A percentile compares a stretch with the other conserved stretches of the same genome.
Conservation (phyloP, 37 sponge, comb jelly and placozoan species). For the Corticium candelabrum region DNA sequence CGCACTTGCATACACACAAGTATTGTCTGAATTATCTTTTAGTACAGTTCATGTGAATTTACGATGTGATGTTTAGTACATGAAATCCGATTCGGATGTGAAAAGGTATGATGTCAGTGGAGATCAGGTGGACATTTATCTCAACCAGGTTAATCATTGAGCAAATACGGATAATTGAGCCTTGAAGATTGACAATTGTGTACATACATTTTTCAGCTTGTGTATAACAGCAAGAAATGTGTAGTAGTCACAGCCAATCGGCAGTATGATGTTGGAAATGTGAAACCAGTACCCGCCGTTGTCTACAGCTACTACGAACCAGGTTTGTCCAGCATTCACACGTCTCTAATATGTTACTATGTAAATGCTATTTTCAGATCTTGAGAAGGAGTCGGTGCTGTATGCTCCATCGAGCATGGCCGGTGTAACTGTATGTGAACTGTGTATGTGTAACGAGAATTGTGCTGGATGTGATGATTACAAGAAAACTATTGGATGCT, state of each 20-base stretch:
- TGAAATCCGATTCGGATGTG: no score
- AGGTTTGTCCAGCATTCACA: not conserved
- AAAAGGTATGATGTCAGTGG: no score
- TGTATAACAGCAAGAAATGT: not conserved
- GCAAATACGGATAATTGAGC: no score
- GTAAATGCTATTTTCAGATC: not conserved
- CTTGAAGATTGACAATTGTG: no score
- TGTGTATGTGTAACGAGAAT: not conserved
- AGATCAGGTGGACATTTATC: no score
- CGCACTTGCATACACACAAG: no score
- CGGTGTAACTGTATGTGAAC: not conserved
- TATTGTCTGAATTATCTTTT: no score
- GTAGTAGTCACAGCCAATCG: not conserved
- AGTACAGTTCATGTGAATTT: no score
- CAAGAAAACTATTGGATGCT: no score
- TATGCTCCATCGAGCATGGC: not conserved
- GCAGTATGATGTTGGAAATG: not conserved
- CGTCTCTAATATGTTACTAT: not conserved
- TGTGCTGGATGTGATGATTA: not conserved
- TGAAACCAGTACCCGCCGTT: not conserved
- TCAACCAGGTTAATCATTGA: no score
- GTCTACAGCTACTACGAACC: constrained; percentile 5
- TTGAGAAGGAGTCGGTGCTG: not conserved
- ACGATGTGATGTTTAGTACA: no score
- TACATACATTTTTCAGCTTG: no score